These are phyloP conservation scores for Caenorhabditis japonica DNA, from an alignment of 2,888 invertebrate species.

Conservation along the genomic window DNA sequence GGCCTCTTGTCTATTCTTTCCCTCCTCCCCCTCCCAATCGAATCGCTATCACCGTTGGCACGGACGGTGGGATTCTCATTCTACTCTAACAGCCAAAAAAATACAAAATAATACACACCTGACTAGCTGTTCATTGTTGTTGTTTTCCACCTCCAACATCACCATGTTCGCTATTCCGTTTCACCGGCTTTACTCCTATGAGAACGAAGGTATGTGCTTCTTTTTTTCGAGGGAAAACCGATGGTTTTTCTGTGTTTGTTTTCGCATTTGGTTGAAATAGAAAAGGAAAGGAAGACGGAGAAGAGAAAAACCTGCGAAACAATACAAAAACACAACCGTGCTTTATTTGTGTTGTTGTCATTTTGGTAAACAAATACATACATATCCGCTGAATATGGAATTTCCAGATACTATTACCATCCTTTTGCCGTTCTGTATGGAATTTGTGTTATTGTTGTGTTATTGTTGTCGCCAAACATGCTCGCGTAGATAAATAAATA, in stretches of 20 bases:
- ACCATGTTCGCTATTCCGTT: constrained; percentile 54
- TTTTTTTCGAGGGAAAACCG: constrained; percentile 1
- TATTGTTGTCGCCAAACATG: too few species aligned
- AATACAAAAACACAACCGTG: background rate
- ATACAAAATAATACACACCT: constrained; percentile 34
- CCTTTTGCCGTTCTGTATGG: background rate
- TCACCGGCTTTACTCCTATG: constrained; percentile 46
- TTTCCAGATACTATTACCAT: constrained; percentile 2
- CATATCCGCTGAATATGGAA: background rate
- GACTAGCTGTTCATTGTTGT: constrained; percentile 18
- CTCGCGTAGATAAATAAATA: too few species aligned
- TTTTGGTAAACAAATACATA: constrained; percentile 16
- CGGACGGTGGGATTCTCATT: constrained; percentile 7
- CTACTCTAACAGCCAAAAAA: background rate
- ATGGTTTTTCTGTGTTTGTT: constrained; percentile 25
- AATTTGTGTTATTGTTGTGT: too few species aligned
- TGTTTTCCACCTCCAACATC: constrained; percentile 1
- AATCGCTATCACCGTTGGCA: too few species aligned
- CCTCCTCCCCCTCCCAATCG: too few species aligned
- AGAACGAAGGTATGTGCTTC: constrained; percentile 27
- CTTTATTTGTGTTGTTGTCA: background rate
- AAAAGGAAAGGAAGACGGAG: too few species aligned
- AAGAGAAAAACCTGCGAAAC: constrained; percentile 4
- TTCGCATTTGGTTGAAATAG: constrained; percentile 7
- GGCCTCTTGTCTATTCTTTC: constrained; percentile 10